These are phyloP conservation scores for Bicyclus anynana DNA, from an alignment of 1,140 invertebrate genomes.

Conservation along the genomic window DNA sequence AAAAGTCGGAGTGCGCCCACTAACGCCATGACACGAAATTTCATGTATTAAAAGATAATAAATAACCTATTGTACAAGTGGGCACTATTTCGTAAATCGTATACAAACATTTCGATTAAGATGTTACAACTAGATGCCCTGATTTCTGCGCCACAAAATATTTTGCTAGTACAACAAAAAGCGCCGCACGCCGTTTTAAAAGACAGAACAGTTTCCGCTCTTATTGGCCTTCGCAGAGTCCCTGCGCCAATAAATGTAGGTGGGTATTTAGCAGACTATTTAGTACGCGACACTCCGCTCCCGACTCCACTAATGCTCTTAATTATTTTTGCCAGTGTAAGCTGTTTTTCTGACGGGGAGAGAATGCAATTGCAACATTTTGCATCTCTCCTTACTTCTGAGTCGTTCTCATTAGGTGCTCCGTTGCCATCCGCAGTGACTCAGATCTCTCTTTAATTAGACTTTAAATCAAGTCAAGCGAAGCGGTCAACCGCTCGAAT, in stretches of 20 bases:
- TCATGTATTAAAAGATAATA: too few relatives aligned
- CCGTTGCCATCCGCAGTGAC: constrained; percentile 55
- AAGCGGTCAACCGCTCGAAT: constrained; percentile 69
- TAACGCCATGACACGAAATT: too few relatives aligned
- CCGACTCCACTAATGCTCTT: constrained; percentile 72
- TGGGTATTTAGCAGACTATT: constrained; percentile 72
- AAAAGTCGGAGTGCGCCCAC: too few relatives aligned
- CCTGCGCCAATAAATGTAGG: constrained; percentile 69
- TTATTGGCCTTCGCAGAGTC: constrained; percentile 51
- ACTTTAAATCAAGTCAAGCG: constrained; percentile 72
- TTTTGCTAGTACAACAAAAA: constrained; percentile 50
- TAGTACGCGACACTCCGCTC: constrained; percentile 65
- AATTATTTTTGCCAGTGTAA: constrained; percentile 75
- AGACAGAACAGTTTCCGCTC: constrained; percentile 64
- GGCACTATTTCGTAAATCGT: too few relatives aligned
- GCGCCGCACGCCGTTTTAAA: constrained; percentile 54
- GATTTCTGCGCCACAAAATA: constrained; percentile 26
- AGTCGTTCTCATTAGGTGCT: constrained; percentile 61
- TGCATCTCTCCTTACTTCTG: constrained; percentile 49
- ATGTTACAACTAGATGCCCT: background rate
- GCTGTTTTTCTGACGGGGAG: constrained; percentile 71
- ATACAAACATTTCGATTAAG: too few relatives aligned
- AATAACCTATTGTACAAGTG: too few relatives aligned
- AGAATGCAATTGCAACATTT: constrained; percentile 71
- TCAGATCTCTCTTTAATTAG: constrained; percentile 72